A percentile compares a stretch with the other conserved stretches of the same genome.
phyloP scores from a whole-genome alignment of 2,113 vertebrate species.

The Ancistrus triradiatus region DNA sequence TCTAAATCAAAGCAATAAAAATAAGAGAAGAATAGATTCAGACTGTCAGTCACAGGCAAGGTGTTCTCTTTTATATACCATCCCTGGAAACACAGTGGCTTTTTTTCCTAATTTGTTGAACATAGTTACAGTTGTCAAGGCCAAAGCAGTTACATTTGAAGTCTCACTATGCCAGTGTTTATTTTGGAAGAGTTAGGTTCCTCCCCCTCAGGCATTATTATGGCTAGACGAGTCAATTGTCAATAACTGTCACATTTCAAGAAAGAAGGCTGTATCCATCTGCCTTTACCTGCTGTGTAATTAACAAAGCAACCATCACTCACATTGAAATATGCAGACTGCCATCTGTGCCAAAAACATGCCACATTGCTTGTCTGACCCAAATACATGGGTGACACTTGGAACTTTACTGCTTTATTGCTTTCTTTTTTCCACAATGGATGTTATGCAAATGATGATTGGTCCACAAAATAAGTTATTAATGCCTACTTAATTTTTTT shows the following conservation, averaged over 20 bases:
- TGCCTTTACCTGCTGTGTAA: constrained; percentile 56
- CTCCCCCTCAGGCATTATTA: constrained; percentile 61
- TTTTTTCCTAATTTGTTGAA: constrained; percentile 63
- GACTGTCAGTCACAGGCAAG: constrained; percentile 48
- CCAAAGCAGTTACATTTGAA: constrained; percentile 49
- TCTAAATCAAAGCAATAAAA: constrained; percentile 46
- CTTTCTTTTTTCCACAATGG: neutral
- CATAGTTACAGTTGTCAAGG: constrained; percentile 69
- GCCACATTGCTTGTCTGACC: constrained; percentile 39
- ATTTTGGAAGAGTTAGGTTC: constrained; percentile 58
- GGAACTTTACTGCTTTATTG: constrained; percentile 49
- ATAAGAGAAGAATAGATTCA: constrained; percentile 48
- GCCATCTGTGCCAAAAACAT: constrained; percentile 55
- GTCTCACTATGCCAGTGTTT: constrained; percentile 53
- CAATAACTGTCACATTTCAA: constrained; percentile 65
- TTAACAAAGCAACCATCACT: constrained; percentile 57
- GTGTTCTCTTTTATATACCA: constrained; percentile 46
- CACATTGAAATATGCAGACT: constrained; percentile 54
- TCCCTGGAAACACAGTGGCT: constrained; percentile 51
- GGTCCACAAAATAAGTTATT: constrained; percentile 37
- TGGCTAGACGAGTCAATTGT: constrained; percentile 64
- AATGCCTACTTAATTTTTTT: constrained; percentile 47
- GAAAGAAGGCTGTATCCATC: constrained; percentile 43
- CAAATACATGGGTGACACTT: constrained; percentile 50
- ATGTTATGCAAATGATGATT: constrained; percentile 46